Conservation (phyloP, 2,113 vertebrate species). For the Bambusicola thoracicus region DNA sequence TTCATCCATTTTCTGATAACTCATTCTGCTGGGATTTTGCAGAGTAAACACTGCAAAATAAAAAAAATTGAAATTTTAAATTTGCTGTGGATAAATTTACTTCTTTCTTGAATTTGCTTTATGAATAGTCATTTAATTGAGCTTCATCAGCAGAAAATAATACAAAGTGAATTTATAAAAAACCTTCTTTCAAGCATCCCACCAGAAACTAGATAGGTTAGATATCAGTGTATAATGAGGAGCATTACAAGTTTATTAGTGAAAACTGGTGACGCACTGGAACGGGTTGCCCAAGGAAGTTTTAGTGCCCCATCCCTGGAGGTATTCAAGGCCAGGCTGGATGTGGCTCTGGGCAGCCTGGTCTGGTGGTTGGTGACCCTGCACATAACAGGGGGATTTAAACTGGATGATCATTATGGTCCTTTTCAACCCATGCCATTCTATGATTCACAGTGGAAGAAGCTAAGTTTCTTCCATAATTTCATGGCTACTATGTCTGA, state of each 20-base stretch:
- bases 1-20: neutral
- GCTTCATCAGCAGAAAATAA: neutral
- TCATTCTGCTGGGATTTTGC: neutral
- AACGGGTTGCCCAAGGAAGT: too few species aligned
- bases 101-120: neutral
- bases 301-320: too few species aligned
- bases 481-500: neutral
- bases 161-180: neutral
- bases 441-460: neutral
- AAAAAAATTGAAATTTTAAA: neutral
- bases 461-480: neutral
- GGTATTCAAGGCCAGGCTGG: too few species aligned
- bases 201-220: neutral
- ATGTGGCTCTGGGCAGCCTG: too few species aligned
- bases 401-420: too few species aligned
- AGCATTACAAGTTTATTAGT: conserved; percentile 2
- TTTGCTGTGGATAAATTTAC: neutral
- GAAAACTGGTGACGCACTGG: neutral
- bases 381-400: too few species aligned
- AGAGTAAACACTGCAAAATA: neutral
- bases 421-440: too few species aligned
- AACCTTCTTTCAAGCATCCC: neutral
- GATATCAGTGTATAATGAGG: neutral
- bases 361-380: too few species aligned
- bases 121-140: neutral